These are phyloP conservation scores for Equus quagga DNA, from an alignment of 2,113 vertebrate genomes.

Conservation along the genomic window DNA sequence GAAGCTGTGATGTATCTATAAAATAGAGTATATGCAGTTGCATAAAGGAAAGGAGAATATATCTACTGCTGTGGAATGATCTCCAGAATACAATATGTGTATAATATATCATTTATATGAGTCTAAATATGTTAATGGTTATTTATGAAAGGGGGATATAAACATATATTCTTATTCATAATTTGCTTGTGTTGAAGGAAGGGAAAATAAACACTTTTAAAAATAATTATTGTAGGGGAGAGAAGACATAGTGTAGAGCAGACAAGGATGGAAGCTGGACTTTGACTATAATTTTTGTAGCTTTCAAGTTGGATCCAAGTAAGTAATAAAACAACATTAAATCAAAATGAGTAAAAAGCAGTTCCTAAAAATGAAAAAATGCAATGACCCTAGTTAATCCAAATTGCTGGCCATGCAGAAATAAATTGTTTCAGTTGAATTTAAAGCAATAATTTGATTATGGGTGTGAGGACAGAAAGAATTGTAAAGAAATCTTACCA, in stretches of 20 bases:
- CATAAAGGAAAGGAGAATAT: not conserved
- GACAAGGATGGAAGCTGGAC: not conserved
- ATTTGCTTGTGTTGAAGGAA: constrained; percentile 23
- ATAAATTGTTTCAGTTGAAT: not conserved
- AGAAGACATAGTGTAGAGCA: not conserved
- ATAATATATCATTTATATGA: not conserved
- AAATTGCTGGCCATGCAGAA: not conserved
- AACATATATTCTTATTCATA: not conserved
- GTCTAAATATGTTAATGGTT: not conserved
- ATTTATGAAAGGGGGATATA: not conserved
- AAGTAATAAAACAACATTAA: constrained; percentile 37
- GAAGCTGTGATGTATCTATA: not conserved
- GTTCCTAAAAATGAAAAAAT: constrained; percentile 5
- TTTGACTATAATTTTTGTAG: not conserved
- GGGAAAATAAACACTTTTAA: not conserved
- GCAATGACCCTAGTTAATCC: not conserved
- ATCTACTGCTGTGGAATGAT: not conserved
- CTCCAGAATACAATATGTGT: not conserved
- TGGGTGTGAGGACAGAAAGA: not conserved
- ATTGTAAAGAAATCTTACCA: constrained; percentile 1
- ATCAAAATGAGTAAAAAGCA: constrained; percentile 18
- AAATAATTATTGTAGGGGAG: not conserved
- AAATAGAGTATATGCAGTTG: not conserved
- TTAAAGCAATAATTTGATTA: not conserved
- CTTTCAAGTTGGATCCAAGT: constrained; percentile 8